Evolutionary conservation across 2,113 vertebrate species (phyloP).

Genomic region (Gymnogyps californianus): DNA sequence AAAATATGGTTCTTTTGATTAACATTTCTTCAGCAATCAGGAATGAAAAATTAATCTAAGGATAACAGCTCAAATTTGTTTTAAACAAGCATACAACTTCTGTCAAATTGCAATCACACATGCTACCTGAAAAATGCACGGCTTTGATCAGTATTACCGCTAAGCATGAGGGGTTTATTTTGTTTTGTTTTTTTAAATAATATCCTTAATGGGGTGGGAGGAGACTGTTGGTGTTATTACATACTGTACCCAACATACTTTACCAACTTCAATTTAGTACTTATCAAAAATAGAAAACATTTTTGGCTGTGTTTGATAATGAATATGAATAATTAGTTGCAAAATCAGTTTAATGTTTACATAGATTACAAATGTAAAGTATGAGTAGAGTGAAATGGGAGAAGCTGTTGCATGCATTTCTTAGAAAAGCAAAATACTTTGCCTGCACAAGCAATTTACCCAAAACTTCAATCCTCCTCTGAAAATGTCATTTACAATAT

Average conservation of each 20-base stretch:
- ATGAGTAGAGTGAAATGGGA: not conserved
- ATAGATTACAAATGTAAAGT: not conserved
- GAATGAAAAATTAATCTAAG: not conserved
- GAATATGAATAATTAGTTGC: not conserved
- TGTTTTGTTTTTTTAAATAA: not conserved
- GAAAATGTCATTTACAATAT: not conserved
- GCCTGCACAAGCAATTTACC: not conserved
- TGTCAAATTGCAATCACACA: not conserved
- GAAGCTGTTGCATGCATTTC: not conserved
- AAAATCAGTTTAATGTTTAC: not conserved
- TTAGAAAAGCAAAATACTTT: not conserved
- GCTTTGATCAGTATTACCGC: not conserved
- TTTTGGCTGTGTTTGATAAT: not conserved
- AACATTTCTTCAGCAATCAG: not conserved
- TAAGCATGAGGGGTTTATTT: not conserved
- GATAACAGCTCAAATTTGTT: not conserved
- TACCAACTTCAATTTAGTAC: not conserved
- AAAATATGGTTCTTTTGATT: not conserved
- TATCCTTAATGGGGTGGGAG: not conserved
- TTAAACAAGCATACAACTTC: not conserved
- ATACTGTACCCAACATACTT: not conserved
- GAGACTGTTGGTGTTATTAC: not conserved
- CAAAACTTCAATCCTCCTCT: not conserved
- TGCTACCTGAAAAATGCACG: not conserved
- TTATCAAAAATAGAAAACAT: not conserved